Evolutionary conservation across 1,140 invertebrate genomes (phyloP), one percentile per base, ranked within the genome.

Genomic region (Metaphire vulgaris): DNA sequence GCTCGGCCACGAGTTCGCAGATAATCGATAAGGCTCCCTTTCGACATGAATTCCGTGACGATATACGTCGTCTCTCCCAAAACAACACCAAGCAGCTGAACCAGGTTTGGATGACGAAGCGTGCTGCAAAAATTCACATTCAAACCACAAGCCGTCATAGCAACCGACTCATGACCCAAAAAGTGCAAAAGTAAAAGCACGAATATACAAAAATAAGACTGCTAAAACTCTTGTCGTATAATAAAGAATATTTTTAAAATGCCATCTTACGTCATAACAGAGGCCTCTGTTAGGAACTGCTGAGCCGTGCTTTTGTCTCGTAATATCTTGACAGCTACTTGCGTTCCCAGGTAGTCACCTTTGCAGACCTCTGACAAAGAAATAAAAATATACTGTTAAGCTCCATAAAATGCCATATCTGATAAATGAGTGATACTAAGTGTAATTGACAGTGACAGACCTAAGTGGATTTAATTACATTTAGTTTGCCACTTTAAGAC

Each of bases 21-120:
- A 88, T 99, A 99, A 89, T 99, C 97, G 32, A 99, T 94, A 77
- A 99, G 34, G 33, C 94, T 97, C 80, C 98, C 97, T 89, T 99
- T 99, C 80, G 94, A 96, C 95, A 99, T 99, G 87, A 93, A 99
- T 88, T 99, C 98, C 70, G 96, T 99, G 78, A 99, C 93, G 80
- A 99, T 91, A 87, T 93, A 96, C 82, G 97, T 84, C 83, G 91
- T 92, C 31, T 89, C 88, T 41, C 88, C 88, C 85, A 97, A 91
- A 74, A 98, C 95, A 73, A 99, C 90, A 69, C 97, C 97, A 81
- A 98, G 90, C 79, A 99, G 89, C 82, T 96, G 94, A 64, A 99
- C 98, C 79, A 99, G 88, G 89, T 99, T 98, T 82, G 92, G 92
- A 88, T 99, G 97, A 81, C 93, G 91, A 76, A 99, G 87, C 0